A percentile compares a stretch with the other conserved stretches of the same genome.
These are phyloP conservation scores for Chymomyza fuscimana DNA, from an alignment of 2,888 invertebrate species.

Conservation along the genomic window DNA sequence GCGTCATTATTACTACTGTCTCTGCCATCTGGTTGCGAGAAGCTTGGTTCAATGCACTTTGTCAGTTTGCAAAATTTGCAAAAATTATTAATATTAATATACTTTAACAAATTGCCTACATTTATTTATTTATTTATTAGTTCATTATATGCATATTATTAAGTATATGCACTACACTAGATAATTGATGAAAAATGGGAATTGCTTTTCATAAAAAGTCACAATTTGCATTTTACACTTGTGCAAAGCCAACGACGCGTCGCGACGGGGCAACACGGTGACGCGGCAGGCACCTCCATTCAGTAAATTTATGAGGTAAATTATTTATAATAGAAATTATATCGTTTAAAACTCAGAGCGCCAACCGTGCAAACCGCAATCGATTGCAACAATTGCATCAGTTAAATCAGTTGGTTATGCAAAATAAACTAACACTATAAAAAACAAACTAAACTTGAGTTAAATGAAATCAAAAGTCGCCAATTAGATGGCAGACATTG, in stretches of 20 bases:
- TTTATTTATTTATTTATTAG: conserved; percentile 15
- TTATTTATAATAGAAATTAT: background rate
- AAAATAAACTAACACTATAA: background rate
- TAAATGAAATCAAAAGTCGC: conserved; percentile 18
- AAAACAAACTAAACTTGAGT: conserved; percentile 1
- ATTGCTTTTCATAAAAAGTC: conserved; percentile 5
- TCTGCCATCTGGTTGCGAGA: background rate
- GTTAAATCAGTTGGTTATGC: conserved; percentile 17
- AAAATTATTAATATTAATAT: conserved; percentile 12
- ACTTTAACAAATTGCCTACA: conserved; percentile 13
- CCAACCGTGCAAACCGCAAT: conserved; percentile 30
- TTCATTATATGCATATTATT: background rate
- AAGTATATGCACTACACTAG: background rate
- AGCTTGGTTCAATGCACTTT: conserved; percentile 39
- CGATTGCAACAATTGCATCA: conserved; percentile 38
- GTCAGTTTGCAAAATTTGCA: conserved; percentile 31
- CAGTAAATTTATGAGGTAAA: conserved; percentile 3
- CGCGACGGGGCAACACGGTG: background rate
- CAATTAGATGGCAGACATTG: background rate
- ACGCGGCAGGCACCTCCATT: background rate
- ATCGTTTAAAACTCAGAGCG: conserved; percentile 2
- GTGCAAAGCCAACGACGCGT: background rate
- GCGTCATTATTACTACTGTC: background rate
- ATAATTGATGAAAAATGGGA: conserved; percentile 6
- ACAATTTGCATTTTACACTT: conserved; percentile 16